Evolutionary conservation across 2,113 vertebrate genomes (phyloP), one percentile per base, ranked within the genome.

Genomic region (Actenoides lindsayi): DNA sequence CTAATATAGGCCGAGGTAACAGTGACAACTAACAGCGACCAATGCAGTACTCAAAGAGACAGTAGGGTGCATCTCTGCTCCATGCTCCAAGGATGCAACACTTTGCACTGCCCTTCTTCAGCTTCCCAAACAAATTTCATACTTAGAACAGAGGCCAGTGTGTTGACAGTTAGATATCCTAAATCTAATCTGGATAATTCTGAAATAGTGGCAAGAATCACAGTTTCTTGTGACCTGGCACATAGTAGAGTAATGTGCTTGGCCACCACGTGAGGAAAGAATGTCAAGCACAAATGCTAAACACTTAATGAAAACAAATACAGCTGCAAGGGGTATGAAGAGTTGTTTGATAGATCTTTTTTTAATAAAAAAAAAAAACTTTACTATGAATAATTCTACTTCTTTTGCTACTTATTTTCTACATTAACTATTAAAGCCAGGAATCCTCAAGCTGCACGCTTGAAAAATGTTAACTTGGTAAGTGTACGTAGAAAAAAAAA

Each of bases 11-110:
- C 11, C 1, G 9, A 78, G 35, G 16, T 6, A 78, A 73, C 18
- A 70, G 30, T 0, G 2, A 91, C 59, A 86, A 30, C 31, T 44
- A 71, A 21, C n/a, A 87, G 56, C 3, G 6, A 31, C 31, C n/a
- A 68, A 53, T 71, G 91, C 86, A 90, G 68, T 89, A 81, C 86
- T 65, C 83, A 35, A 41, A 85, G 95, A 85, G 89, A 94, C 94
- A 91, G 92, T 48, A 96, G 96, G 74, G 96, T 95, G 94, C 95
- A 95, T 94, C 88, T 96, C 89, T 96, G 96, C 89, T 90, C 94
- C 83, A 76, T 30, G 51, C 60, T 95, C 76, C 64, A 93, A 89
- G 53, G 64, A 95, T 35, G 42, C 76, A 90, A 87, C 73, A 51
- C 56, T 94, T 74, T 9, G 51, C 23, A 44, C 69, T 50, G 53